phyloP scores from a whole-genome alignment of 2,113 vertebrate species.

The Raja brachyura region DNA sequence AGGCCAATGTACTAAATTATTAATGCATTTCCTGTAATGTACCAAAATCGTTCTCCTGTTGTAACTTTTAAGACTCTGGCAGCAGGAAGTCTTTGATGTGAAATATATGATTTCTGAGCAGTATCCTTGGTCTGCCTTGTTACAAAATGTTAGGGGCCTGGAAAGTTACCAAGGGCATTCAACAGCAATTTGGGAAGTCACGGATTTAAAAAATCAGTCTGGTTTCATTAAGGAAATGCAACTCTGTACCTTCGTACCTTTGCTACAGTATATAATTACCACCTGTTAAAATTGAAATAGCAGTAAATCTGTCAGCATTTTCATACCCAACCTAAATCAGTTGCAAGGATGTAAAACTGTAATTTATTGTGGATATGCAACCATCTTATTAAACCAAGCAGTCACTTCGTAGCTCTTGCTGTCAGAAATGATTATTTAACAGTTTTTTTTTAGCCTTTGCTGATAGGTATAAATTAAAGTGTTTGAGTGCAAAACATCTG shows the following conservation, averaged over 20 bases:
- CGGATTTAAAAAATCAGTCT: background rate
- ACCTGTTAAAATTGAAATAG: background rate
- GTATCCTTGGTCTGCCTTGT: background rate
- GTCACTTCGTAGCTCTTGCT: background rate
- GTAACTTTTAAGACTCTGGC: conserved; percentile 1
- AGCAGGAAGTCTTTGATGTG: background rate
- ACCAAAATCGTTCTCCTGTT: background rate
- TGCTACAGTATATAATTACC: conserved; percentile 14
- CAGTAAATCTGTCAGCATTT: background rate
- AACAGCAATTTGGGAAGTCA: conserved; percentile 25
- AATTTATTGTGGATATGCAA: conserved; percentile 35
- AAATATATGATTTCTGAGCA: background rate
- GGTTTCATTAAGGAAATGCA: conserved; percentile 22
- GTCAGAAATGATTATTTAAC: conserved; percentile 25
- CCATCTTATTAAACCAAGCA: conserved; percentile 36
- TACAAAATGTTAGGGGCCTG: background rate
- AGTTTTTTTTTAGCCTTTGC: conserved; percentile 24
- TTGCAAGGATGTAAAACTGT: background rate
- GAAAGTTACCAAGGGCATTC: background rate
- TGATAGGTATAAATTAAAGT: conserved; percentile 34
- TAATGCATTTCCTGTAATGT: background rate
- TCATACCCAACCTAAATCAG: background rate
- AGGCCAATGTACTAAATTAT: conserved; percentile 7
- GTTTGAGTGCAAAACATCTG: background rate
- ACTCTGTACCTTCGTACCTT: background rate